Base-by-base conservation (phyloP, 2,113 vertebrate genomes). In the Rana temporaria region DNA sequence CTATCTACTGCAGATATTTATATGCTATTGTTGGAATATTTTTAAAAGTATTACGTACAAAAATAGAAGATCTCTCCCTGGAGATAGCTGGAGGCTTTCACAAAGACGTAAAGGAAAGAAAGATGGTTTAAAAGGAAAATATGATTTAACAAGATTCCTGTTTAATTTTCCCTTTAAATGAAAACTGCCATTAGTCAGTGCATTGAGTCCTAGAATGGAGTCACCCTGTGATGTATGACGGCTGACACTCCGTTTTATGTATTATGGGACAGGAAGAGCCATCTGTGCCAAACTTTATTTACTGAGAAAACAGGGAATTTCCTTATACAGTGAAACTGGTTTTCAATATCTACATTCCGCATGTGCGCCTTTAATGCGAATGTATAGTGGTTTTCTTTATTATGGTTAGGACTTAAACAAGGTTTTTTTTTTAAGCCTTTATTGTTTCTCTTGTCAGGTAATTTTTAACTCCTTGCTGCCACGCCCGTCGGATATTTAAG, bases 21-120 rank as follows among this genome's bases (percentile, higher is more conserved):
- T 73, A 48, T 69, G 38, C 38, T 62, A 52, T 34, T 62, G 67
- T 64, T 64, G 38, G 59, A 62, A 73, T 74, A 74, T 73, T 66
- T 48, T 66, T 63, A 56, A 63, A 74, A 69, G 18, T 38, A 74
- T 20, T 79, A 24, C 1, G 42, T 56, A 65, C 79, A 22, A 57
- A 82, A 82, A 82, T 66, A 74, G 79, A 64, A 74, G 63, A 74
- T 38, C 2, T 18, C 19, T 74, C 79, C 70, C 79, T 56, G n/a
- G 70, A 74, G 79, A 74, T 74, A 20, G 18, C 66, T 38, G 24
- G 34, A 64, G 65, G 55, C 12, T 60, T 60, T 59, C 71, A 59
- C 55, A 59, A 55, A 32, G 71, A 70, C 34, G 20, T 15, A 24
- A 19, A 59, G 32, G 19, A 62, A 62, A 22, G 9, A 22, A 20